Conservation (phyloP, 2,888 invertebrate genomes). For the Toxonevra muliebris region DNA sequence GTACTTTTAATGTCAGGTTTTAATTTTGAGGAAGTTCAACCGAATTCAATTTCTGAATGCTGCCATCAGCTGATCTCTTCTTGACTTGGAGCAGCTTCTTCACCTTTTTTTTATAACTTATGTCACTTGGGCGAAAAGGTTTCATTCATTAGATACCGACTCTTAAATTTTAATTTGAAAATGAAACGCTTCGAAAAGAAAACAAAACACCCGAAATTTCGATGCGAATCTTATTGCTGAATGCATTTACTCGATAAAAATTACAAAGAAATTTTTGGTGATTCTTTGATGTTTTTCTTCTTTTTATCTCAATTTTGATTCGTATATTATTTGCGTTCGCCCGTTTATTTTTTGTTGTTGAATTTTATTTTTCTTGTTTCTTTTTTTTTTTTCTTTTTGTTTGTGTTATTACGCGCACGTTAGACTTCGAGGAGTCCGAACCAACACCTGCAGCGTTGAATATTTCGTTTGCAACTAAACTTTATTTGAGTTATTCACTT, state of each 20-base stretch:
- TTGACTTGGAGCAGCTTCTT: background rate
- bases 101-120: background rate
- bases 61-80: background rate
- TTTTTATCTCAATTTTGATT: too few species aligned
- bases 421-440: background rate
- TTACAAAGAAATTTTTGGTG: too few species aligned
- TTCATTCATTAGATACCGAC: too few species aligned
- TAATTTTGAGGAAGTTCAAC: too few species aligned
- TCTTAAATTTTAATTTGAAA: too few species aligned
- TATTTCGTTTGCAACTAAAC: constrained; percentile 15
- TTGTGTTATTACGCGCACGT: background rate
- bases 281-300: too few species aligned
- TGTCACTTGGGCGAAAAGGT: background rate
- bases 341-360: too few species aligned
- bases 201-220: background rate
- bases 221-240: background rate
- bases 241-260: too few species aligned
- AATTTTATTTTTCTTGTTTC: background rate
- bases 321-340: too few species aligned
- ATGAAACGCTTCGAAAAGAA: too few species aligned
- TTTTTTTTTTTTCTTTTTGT: background rate
- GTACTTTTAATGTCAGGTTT: too few species aligned
- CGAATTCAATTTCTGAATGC: background rate
- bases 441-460: constrained; percentile 2
- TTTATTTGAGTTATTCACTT: constrained; percentile 2